Conservation (phyloP, 1,140 invertebrate genomes). For the Phortica variegata region DNA sequence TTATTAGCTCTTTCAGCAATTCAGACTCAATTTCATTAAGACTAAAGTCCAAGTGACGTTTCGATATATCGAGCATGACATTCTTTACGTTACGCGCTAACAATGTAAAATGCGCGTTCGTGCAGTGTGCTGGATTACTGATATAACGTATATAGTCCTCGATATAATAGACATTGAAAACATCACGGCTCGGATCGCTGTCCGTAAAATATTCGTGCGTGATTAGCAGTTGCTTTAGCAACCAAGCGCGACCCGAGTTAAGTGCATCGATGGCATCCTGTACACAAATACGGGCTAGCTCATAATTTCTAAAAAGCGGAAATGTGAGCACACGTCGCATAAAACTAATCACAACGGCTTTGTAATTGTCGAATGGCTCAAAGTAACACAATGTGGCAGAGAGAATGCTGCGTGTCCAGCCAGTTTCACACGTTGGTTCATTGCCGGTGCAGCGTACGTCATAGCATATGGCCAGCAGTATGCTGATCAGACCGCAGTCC, state of each 20-base stretch:
- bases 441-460: slow-evolving; percentile 47
- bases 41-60: slow-evolving; percentile 38
- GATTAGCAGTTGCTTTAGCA: slow-evolving; percentile 44
- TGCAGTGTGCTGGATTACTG: slow-evolving; percentile 23
- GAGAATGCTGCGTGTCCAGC: slow-evolving; percentile 48
- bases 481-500: slow-evolving; percentile 46
- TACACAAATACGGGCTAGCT: slow-evolving; percentile 38
- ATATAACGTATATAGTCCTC: slow-evolving; percentile 48
- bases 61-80: slow-evolving; percentile 40
- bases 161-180: slow-evolving; percentile 39
- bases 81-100: slow-evolving; percentile 50
- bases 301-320: slow-evolving; percentile 47
- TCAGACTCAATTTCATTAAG: slow-evolving; percentile 45
- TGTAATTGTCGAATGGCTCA: slow-evolving; percentile 44
- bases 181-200: slow-evolving; percentile 31
- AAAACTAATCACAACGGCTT: slow-evolving; percentile 41
- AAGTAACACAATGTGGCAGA: slow-evolving; percentile 43
- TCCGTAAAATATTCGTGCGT: slow-evolving; percentile 36
- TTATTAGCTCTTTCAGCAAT: slow-evolving; percentile 44
- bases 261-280: slow-evolving; percentile 46
- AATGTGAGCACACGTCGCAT: slow-evolving; percentile 45
- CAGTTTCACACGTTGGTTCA: slow-evolving; percentile 47
- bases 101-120: slow-evolving; percentile 34
- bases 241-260: slow-evolving; percentile 36
- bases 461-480: slow-evolving; percentile 49